Base-by-base conservation (phyloP, 1,140 invertebrate species). In the Drosophila malerkotliana region DNA sequence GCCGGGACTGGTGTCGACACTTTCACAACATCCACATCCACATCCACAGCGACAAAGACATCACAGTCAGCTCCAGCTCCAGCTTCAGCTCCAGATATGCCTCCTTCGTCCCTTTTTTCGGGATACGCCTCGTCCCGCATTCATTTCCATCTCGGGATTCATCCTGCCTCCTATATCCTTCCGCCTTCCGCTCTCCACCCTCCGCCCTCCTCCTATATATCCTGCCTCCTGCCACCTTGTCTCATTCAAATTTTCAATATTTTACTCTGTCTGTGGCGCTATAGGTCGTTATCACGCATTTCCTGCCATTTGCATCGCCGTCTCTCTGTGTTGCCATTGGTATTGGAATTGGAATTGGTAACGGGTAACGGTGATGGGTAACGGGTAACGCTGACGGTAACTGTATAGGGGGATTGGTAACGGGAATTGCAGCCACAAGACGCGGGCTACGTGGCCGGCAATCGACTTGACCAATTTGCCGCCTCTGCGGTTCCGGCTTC, bases 241-340 rank as follows among this genome's bases (percentile, higher is more conserved):
- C 59, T 67, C 77, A 80, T 77, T 85, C 81, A 85, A 84, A 84
- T 84, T 84, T 85, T 58, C 81, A 66, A 85, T 85, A 83, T 79
- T 76, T 69, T 44, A 14, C 10, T 77, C 57, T 59, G 59, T 74
- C 61, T 73, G 76, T 79, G 79, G 58, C 71, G 60, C 51, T 74
- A 5, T 37, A 37, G 64, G 82, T 87, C 78, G 82, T 87, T 87
- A 87, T 87, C 82, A 87, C 83, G 82, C 82, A 88, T 87, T 87
- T 87, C 82, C 79, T 88, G 79, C 83, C 83, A 87, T 87, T 87
- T 87, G 74, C 81, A 77, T 64, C 61, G 58, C 54, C 76, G 75
- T 61, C 28, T 48, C 58, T 59, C 28, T 48, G 58, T 53, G 57
- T 32, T 49, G 64, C 53, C 62, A 52, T 56, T 55, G 63, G 30